Conservation (phyloP, 2,797 vertebrate genomes). For the Sebastes elongatus region DNA sequence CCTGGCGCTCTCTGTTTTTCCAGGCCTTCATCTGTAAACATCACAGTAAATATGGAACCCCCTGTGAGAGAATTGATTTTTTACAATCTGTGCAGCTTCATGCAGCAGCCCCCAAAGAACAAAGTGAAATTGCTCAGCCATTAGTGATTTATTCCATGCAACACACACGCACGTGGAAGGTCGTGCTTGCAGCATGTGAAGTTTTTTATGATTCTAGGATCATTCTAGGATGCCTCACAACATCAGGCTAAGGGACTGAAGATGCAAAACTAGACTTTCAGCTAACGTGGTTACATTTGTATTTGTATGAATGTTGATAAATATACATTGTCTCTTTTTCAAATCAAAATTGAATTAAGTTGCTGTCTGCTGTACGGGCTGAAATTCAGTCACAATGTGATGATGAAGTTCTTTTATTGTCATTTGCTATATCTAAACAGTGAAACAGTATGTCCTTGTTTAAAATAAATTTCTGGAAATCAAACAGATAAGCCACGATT, state of each 20-base stretch:
- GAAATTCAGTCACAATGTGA: background rate
- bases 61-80: conserved; percentile 58
- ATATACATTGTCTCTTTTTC: background rate
- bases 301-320: background rate
- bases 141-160: conserved; percentile 47
- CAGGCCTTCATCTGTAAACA: conserved; percentile 65
- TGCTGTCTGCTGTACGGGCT: background rate
- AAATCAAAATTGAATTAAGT: background rate
- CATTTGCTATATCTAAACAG: background rate
- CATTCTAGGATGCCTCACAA: background rate
- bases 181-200: background rate
- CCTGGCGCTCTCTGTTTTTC: conserved; percentile 35
- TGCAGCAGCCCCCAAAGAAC: conserved; percentile 29
- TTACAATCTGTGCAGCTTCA: conserved; percentile 48
- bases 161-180: conserved; percentile 1
- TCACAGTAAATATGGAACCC: conserved; percentile 56
- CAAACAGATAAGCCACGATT: background rate
- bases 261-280: no score
- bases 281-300: no score
- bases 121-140: conserved; percentile 27
- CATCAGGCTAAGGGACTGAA: background rate
- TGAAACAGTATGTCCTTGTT: background rate
- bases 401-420: background rate
- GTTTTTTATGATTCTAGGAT: background rate
- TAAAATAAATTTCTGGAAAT: background rate